Conservation (phyloP, 2,113 vertebrate genomes). For the Columba janthina region DNA sequence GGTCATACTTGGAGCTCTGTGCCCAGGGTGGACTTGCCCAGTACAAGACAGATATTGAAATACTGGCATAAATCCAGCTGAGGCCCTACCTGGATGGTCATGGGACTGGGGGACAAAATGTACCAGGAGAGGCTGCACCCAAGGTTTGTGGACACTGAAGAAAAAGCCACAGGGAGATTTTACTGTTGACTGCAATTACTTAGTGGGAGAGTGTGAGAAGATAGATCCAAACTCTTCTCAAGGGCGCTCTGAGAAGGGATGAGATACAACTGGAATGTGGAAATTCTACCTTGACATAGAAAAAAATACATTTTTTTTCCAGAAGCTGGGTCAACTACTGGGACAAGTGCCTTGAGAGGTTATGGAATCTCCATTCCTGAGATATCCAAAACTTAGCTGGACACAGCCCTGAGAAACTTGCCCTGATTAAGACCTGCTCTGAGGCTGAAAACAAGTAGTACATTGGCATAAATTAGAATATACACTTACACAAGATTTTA, state of each 20-base stretch:
- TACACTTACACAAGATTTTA: neutral
- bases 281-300: neutral
- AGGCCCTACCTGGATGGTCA: neutral
- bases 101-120: neutral
- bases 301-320: neutral
- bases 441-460: neutral
- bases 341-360: neutral
- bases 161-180: neutral
- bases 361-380: neutral
- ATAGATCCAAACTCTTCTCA: neutral
- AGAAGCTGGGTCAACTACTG: neutral
- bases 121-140: neutral
- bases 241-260: neutral
- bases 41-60: neutral
- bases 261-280: neutral
- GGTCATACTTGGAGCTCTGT: neutral
- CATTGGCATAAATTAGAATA: neutral
- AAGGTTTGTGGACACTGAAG: neutral
- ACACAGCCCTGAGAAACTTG: neutral
- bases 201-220: neutral
- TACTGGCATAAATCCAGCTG: neutral
- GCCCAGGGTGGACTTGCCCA: neutral
- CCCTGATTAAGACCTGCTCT: neutral
- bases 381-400: neutral
- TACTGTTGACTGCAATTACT: neutral